Evolutionary conservation across 2,888 invertebrate genomes (phyloP), one percentile per base, ranked within the genome.

Genomic region (Monoplex corrugatus): DNA sequence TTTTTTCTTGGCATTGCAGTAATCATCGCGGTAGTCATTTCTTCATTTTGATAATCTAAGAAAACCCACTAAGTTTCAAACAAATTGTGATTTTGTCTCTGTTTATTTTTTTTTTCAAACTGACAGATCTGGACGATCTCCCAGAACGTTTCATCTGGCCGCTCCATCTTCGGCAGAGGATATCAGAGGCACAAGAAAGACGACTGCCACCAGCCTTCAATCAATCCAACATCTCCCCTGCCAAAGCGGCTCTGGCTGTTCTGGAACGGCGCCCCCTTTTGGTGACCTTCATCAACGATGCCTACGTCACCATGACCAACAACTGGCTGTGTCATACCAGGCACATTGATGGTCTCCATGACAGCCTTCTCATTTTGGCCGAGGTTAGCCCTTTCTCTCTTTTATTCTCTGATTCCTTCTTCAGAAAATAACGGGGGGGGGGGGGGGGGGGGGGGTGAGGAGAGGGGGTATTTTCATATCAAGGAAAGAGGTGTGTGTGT

Each of bases 321-420:
- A 85, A 85, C 85, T 85, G 85, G 84, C 45, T 85, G 35, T 85
- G 85, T 23, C 85, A 85, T 57, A 85, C 85, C 13, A 28, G 28
- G 8, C 50, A 63, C 35, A 38, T 85, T 2, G 50, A 19, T 28
- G 84, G 57, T 19, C 45, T 85, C 0, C 85, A 85, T 38, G 35
- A 85, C n/a, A 2, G n/a, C 16, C 1, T 85, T 32, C 2, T 85
- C 28, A 32, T 43, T n/a, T 13, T 13, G 50, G 50, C 10, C 16
- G 50, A 16, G 50, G 50, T 8, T 50, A 50, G 8, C 16, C 16
- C 8, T 13, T 50, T 16, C 50, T 50, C 10, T 8, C 50, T 50
- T 8, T 50, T 50, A 50, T 50, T 50, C 50, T 50, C 8, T 50
- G 50, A 8, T 16, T 50, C 50, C 16, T 50, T 50, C 50, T 50